Base-by-base conservation (phyloP, 2,888 invertebrate species). In the Exephanes ischioxanthus region DNA sequence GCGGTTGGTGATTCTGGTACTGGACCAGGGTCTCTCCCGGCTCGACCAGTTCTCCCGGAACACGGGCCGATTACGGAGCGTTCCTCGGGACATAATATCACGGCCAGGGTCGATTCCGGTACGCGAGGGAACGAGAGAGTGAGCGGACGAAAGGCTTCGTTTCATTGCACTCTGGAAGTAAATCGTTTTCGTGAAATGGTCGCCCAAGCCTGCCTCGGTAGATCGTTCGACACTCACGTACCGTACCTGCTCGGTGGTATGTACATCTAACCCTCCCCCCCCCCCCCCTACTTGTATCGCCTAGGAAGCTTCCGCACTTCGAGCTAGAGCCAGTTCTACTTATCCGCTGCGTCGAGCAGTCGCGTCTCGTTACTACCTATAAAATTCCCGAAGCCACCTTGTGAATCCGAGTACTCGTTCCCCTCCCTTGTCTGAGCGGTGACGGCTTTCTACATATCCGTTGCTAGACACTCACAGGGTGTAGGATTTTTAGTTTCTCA, bases 71-170 rank as follows among this genome's bases (percentile, higher is more conserved):
- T 79, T 86, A 84, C 86, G 80, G 66, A 72, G 79, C 80, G 83
- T 76, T 88, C 72, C 73, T 86, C 83, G 85, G 77, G 72, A 77
- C 79, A 85, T 88, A 89, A 89, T 89, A 87, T 88, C 87, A 78
- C 71, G 68, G 55, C 80, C 71, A 71, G 61, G 72, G 79, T 73
- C 71, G 55, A 55, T 83, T 71, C 66, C 19, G 9, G 30, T 14
- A 22, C 53, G 51, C 11, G 33, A 45, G 53, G 22, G 66, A 14
- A 16, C 2, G 16, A 26, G 66, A 68, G 19, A 51, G 63, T 22
- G 66, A 71, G 83, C 63, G 51, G 73, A 72, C 37, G 19, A 63
- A 55, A 81, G 63, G 67, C 78, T 73, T 67, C 82, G 77, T 86
- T 87, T 86, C 83, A 81, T 82, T 83, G 77, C 78, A 83, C 72